Base-by-base conservation (phyloP, 2,113 vertebrate genomes). In the Orthonyx spaldingii region DNA sequence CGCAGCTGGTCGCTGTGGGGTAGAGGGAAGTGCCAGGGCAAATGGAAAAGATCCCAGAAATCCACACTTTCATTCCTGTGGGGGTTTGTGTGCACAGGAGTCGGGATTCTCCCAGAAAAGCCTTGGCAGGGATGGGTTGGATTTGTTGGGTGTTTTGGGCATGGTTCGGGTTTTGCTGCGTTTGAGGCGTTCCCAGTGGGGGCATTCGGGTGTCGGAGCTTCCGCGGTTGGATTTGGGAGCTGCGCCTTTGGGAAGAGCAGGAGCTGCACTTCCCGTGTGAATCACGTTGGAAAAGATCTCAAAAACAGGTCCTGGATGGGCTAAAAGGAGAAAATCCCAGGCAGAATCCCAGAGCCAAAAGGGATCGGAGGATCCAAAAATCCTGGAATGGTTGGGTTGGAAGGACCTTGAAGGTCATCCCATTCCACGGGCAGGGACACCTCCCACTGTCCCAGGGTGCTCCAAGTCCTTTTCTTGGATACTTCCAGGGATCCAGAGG, bases 391-490 rank as follows among this genome's bases (percentile, higher is more conserved):
- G 23, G 16, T 65, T 41, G 83, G n/a, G 24, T 2, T 16, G 32
- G 83, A 66, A 74, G 35, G 42, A 35, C 12, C 12, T 56, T 28
- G 11, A 20, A 7, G 39, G 10, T n/a, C 69, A 74, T 33, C 50
- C 19, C 11, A 14, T 55, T 13, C 56, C 69, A n/a, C 7, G 5
- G 59, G 41, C 41, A 49, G 30, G 42, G 59, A 56, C 59, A 47
- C 3, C 6, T 84, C 8, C 41, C 60, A n/a, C 19, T 2, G 0
- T 23, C 42, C 60, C 50, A n/a, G 39, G 4, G 0, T 28, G 10
- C 6, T 64, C 81, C 76, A 9, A 44, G 8, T 13, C n/a, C 55
- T 26, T 16, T 16, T 17, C 37, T 37, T 10, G 21, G 21, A 2
- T 56, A 61, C 17, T 70, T 0, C 33, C 81, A 72, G 80, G 66